These are phyloP conservation scores for Prionchulus punctatus DNA, from an alignment of 2,888 invertebrate genomes.

Conservation along the genomic window DNA sequence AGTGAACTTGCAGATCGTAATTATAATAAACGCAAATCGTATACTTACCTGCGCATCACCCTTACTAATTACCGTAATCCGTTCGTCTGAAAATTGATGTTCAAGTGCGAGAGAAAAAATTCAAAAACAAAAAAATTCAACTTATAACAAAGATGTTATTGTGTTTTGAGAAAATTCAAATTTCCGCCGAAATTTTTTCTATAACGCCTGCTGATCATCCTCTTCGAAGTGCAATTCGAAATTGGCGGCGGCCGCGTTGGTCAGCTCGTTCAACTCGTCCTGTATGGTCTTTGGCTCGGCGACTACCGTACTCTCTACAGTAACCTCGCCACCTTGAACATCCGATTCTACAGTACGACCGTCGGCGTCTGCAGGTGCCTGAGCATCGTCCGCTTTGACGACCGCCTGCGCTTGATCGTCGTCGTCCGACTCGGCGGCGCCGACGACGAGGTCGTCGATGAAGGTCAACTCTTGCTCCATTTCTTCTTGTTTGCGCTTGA, in stretches of 20 bases:
- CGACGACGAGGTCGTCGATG: constrained; percentile 16
- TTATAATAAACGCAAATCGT: too few relatives aligned
- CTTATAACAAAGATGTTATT: too few relatives aligned
- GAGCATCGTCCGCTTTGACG: constrained; percentile 15
- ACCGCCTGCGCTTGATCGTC: constrained; percentile 18
- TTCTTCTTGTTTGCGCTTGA: constrained; percentile 44
- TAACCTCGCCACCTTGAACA: constrained; percentile 11
- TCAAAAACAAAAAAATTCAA: too few relatives aligned
- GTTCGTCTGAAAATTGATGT: too few relatives aligned
- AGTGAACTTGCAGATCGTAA: too few relatives aligned
- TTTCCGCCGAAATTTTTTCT: too few relatives aligned
- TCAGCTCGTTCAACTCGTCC: constrained; percentile 10
- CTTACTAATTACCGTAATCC: too few relatives aligned
- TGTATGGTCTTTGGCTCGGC: constrained; percentile 11
- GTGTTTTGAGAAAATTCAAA: too few relatives aligned
- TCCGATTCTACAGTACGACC: too few relatives aligned
- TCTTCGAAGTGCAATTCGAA: neutral
- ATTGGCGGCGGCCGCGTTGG: neutral
- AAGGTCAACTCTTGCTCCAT: constrained; percentile 4
- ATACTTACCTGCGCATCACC: too few relatives aligned
- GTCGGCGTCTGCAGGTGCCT: constrained; percentile 8
- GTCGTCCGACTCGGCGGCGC: constrained; percentile 19
- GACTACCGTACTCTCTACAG: constrained; percentile 11
- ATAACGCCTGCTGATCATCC: neutral
- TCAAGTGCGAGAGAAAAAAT: too few relatives aligned